Evolutionary conservation across 2,888 invertebrate genomes (phyloP).

Genomic region (Melanargia galathea): DNA sequence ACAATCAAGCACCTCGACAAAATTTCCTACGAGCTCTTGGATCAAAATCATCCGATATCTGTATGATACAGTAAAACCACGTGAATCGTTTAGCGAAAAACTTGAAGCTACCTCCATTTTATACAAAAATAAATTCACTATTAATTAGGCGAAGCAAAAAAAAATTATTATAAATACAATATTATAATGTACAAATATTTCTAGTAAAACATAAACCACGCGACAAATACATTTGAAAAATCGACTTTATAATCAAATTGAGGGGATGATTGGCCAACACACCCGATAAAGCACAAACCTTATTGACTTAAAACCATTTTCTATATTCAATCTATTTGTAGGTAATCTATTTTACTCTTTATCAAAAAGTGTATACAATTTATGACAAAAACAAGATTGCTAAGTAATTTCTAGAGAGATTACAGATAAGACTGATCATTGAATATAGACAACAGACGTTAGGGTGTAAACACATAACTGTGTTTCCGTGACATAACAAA

Average conservation of each 20-base stretch:
- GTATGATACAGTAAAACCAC: slow-evolving; percentile 1
- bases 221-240: slow-evolving; percentile 16
- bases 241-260: neutral
- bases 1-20: neutral
- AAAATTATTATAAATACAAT: slow-evolving; percentile 18
- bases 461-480: too few relatives aligned
- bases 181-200: slow-evolving; percentile 24
- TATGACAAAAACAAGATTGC: too few relatives aligned
- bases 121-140: slow-evolving; percentile 26
- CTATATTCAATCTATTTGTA: too few relatives aligned
- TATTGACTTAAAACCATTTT: neutral
- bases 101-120: slow-evolving; percentile 24
- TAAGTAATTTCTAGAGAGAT: too few relatives aligned
- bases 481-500: too few relatives aligned
- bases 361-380: too few relatives aligned
- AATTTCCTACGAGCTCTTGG: neutral
- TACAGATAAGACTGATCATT: too few relatives aligned
- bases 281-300: neutral
- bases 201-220: slow-evolving; percentile 21
- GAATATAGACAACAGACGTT: too few relatives aligned
- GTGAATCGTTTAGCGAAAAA: slow-evolving; percentile 9
- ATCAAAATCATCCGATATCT: neutral
- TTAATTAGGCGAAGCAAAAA: slow-evolving; percentile 24
- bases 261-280: neutral
- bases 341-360: too few relatives aligned